Evolutionary conservation across 2,113 vertebrate species (phyloP), one percentile per base, ranked within the genome.

Genomic region (Phrynocephalus versicolor): DNA sequence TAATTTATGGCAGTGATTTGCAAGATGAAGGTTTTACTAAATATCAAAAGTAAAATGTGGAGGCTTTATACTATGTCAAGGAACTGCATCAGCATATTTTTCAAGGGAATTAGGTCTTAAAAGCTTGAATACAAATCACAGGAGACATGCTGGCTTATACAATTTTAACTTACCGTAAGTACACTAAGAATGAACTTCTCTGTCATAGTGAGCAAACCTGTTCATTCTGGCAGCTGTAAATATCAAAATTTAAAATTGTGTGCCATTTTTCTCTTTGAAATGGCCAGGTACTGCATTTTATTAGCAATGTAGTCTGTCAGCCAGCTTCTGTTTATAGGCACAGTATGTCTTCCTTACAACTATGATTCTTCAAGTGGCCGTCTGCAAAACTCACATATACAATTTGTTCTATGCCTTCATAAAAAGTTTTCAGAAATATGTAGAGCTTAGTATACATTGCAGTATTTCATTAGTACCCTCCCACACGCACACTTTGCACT

Each of bases 21-120:
- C 16, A 91, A 90, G 45, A 82, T 51, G 23, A 94, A n/a, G 88
- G 84, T 93, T 92, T 89, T 88, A 90, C 60, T 60, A 4, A 89
- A n/a, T 41, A 83, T 82, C 60, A 89, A 87, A 91, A 88, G 72
- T 82, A 89, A 92, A 93, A 58, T 30, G 71, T 19, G 69, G 12
- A 86, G 72, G 18, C 23, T 85, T 72, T 88, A 73, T 51, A 83
- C 2, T 55, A 27, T 14, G 15, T 77, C 15, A 91, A 85, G 78
- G 18, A 89, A 84, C 18, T 21, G 39, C 57, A 87, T 86, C 64
- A 90, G 85, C 51, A 86, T 19, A 0, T 85, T 93, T 92, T 85
- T 90, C 60, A 89, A 76, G 25, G 84, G 35, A 92, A 88, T 39
- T 88, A 41, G 12, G 75, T 74, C 83, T 88, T 91, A 81, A 92